These are phyloP conservation scores for Catostylus mosaicus DNA, from an alignment of 30 jellyfish, hydroid and myxozoan genomes.

Conservation along the genomic window DNA sequence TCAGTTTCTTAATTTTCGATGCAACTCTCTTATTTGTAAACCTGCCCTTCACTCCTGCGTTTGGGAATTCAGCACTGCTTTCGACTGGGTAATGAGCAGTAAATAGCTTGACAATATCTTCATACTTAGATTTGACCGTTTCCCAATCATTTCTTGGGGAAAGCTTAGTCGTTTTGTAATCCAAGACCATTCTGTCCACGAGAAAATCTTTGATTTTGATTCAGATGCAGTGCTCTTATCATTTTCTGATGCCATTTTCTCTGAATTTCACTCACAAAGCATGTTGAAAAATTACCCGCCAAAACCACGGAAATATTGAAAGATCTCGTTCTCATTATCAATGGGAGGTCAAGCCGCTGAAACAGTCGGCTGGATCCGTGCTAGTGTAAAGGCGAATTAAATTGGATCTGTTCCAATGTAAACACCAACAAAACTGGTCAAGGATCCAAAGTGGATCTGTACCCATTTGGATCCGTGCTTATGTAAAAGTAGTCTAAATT, in stretches of 20 bases:
- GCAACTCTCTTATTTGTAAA: slow-evolving; percentile 26
- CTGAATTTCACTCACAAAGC: not conserved
- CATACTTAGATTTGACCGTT: slow-evolving; percentile 11
- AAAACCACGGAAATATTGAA: slow-evolving; percentile 3
- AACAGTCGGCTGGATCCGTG: slow-evolving; percentile 7
- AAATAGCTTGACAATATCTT: slow-evolving; percentile 7
- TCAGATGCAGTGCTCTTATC: not conserved
- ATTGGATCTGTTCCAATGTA: slow-evolving; percentile 18
- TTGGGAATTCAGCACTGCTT: slow-evolving; percentile 35
- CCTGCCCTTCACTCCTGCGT: slow-evolving; percentile 5
- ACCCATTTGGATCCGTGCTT: slow-evolving; percentile 11
- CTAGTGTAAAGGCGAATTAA: slow-evolving; percentile 3
- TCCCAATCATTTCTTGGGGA: slow-evolving; percentile 43
- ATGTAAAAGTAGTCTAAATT: not conserved
- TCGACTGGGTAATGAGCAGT: slow-evolving; percentile 10
- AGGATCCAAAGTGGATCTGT: slow-evolving; percentile 14
- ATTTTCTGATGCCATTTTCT: not conserved
- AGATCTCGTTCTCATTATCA: slow-evolving; percentile 27
- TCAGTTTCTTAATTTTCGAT: slow-evolving; percentile 16
- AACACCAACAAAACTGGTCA: not conserved
- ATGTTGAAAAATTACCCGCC: slow-evolving; percentile 4
- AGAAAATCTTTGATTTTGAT: slow-evolving; percentile 3
- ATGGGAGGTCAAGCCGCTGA: slow-evolving; percentile 16
- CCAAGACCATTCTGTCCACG: slow-evolving; percentile 15
- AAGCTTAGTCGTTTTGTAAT: slow-evolving; percentile 21